Conservation (phyloP, 2,113 vertebrate species). For the Noctilio leporinus region DNA sequence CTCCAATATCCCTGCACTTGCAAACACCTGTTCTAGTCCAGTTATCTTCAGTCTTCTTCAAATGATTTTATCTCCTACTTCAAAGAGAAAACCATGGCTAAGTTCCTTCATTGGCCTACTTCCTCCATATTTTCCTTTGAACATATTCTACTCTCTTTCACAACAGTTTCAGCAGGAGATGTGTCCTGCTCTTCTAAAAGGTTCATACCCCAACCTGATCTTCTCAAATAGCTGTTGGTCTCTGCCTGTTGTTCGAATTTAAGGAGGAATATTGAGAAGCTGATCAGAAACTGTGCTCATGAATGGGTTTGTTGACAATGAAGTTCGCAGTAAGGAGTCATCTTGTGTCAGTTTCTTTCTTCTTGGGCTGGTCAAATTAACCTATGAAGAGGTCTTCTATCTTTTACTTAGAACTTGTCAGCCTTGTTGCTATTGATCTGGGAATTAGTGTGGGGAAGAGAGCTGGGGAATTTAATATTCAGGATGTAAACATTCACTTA, state of each 20-base stretch:
- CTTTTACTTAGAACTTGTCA: background rate
- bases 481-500: background rate
- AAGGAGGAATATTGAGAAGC: background rate
- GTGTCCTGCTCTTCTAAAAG: too few species aligned
- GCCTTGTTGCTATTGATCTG: background rate
- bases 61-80: background rate
- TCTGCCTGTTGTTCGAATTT: background rate
- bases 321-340: background rate
- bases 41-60: background rate
- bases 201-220: background rate
- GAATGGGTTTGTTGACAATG: background rate
- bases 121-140: background rate
- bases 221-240: background rate
- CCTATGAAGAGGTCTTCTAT: background rate
- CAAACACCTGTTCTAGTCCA: background rate
- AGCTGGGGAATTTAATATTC: background rate
- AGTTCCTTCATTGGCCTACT: background rate
- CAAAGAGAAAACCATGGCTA: background rate
- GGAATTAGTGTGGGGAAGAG: background rate
- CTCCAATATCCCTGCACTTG: background rate
- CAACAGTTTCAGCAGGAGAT: background rate
- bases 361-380: background rate
- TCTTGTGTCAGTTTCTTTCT: background rate
- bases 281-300: too few species aligned
- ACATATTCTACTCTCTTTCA: background rate